Evolutionary conservation across 2,797 vertebrate genomes (phyloP).

Genomic region (Etheostoma perlongum): DNA sequence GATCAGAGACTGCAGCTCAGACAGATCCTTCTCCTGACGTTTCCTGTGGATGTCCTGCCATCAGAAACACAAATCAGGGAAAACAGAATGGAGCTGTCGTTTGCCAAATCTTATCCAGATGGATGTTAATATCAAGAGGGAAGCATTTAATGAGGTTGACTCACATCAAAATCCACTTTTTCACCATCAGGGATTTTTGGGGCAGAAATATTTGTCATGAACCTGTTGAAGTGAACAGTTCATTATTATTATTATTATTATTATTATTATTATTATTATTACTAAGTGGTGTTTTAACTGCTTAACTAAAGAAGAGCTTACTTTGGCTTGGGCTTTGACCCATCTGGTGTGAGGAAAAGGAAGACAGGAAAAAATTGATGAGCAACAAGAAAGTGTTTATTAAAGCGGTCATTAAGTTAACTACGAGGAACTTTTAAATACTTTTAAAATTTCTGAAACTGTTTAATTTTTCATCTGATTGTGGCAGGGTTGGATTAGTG

Average conservation of each 20-base stretch:
- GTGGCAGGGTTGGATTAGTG: too few relatives aligned
- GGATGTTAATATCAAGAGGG: not conserved
- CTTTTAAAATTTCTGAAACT: too few relatives aligned
- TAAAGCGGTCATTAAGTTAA: not conserved
- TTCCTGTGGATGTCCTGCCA: slow-evolving; percentile 97
- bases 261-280: too few relatives aligned
- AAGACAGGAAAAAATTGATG: not conserved
- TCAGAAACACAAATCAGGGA: slow-evolving; percentile 15
- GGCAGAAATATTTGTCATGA: slow-evolving; percentile 83
- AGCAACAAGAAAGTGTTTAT: not conserved
- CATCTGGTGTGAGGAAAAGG: slow-evolving; percentile 65
- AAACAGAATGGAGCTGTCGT: not conserved
- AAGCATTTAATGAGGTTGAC: slow-evolving; percentile 59
- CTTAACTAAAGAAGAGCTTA: slow-evolving; percentile 54
- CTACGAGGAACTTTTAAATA: too few relatives aligned
- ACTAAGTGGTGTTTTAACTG: not conserved
- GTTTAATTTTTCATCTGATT: too few relatives aligned
- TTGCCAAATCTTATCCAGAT: not conserved
- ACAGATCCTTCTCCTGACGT: slow-evolving; percentile 95
- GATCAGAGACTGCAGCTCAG: slow-evolving; percentile 96
- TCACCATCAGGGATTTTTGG: slow-evolving; percentile 99
- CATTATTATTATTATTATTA: too few relatives aligned
- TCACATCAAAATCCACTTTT: slow-evolving; percentile 99
- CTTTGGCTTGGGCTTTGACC: slow-evolving; percentile 84
- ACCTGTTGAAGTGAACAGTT: slow-evolving; percentile 64